Conservation (phyloP, 2,888 invertebrate genomes). For the Calephelis perditalis region DNA sequence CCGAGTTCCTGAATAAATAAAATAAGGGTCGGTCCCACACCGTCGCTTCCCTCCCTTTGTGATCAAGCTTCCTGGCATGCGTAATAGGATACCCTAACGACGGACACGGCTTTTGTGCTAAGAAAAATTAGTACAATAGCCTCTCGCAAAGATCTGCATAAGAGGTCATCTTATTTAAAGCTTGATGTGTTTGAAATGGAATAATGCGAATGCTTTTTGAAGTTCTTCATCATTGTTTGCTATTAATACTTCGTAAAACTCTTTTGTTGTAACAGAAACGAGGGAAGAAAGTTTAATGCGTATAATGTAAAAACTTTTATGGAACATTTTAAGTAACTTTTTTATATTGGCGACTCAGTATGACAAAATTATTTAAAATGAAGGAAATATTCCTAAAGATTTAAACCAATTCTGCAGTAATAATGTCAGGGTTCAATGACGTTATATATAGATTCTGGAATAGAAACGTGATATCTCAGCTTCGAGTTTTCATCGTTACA, state of each 20-base stretch:
- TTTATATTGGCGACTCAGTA: too few species aligned
- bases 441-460: too few species aligned
- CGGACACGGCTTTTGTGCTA: constrained; percentile 54
- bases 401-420: too few species aligned
- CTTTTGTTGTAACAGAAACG: too few species aligned
- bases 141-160: constrained; percentile 29
- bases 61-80: constrained; percentile 60
- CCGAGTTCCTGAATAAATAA: constrained; percentile 66
- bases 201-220: constrained; percentile 3
- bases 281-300: too few species aligned
- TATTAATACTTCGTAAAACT: background rate
- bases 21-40: constrained; percentile 58
- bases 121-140: constrained; percentile 58
- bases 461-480: too few species aligned
- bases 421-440: too few species aligned
- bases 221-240: background rate
- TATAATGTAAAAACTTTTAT: too few species aligned
- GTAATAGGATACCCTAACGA: constrained; percentile 65
- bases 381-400: too few species aligned
- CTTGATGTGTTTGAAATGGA: constrained; percentile 2
- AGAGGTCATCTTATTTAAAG: constrained; percentile 22
- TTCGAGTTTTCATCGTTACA: too few species aligned
- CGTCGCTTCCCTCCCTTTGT: constrained; percentile 63
- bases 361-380: too few species aligned
- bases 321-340: too few species aligned